Evolutionary conservation across 1,140 invertebrate genomes (phyloP), one percentile per base, ranked within the genome.

Genomic region (Drosophila pruinosa): DNA sequence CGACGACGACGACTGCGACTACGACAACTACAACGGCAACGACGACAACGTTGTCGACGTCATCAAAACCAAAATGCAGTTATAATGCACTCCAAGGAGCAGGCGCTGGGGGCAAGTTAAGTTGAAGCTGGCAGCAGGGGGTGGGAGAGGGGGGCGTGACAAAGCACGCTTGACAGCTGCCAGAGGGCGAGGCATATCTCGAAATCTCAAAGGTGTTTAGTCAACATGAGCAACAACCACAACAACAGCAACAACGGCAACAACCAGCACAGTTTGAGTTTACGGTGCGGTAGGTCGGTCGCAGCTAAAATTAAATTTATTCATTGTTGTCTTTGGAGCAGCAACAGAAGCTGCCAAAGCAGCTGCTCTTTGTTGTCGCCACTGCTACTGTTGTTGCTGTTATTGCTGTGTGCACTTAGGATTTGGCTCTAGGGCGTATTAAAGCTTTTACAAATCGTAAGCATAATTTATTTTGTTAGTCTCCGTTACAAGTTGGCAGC

Each of bases 21-120:
- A n/a, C n/a, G n/a, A 17, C 31, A 12, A 15, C 62, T 24, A 69
- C 22, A 12, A 41, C 50, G 28, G 10, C 36, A n/a, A 70, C 69
- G 26, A 54, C 80, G 56, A 75, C 75, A 73, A 56, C 57, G 63
- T 72, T 80, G 77, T 86, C 81, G 77, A 86, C 82, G 82, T 88
- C 82, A 86, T 88, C 82, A 86, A 88, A 88, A 75, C 73, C 82
- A 88, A 88, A 86, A 86, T 86, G 82, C 82, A 88, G 82, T 88
- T 88, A 88, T 88, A 88, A 82, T 88, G 82, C 82, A 88, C 82
- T 82, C 72, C 36, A 58, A 28, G 39, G 58, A 50, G 58, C 56
- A 52, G 57, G 57, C 21, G 24, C 1, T 4, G 43, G 28, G 14
- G 48, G 12, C n/a, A 10, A 5, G 7, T n/a, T 17, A 1, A 21